These are phyloP conservation scores for Drosophila mayaguana DNA, from an alignment of 2,888 invertebrate species.

Conservation along the genomic window DNA sequence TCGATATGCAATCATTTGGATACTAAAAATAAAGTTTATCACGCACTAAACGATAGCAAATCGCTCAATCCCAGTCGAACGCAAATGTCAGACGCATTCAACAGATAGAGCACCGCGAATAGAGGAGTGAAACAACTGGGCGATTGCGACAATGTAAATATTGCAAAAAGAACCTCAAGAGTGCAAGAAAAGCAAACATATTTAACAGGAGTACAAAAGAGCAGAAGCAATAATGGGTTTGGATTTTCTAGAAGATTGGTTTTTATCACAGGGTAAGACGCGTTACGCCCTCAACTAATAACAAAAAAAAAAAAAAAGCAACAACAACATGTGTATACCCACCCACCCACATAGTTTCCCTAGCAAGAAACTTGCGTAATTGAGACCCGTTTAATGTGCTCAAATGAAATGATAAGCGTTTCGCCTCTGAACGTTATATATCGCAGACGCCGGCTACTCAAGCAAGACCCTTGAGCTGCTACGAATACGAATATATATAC, in stretches of 20 bases:
- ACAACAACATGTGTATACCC: background rate
- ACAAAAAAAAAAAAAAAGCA: background rate
- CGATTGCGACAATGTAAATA: constrained; percentile 59
- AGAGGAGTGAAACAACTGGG: constrained; percentile 21
- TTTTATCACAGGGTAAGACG: constrained; percentile 84
- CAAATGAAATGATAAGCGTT: constrained; percentile 26
- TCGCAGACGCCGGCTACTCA: constrained; percentile 31
- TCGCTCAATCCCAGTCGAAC: constrained; percentile 44
- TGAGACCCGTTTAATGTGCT: constrained; percentile 53
- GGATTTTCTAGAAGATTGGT: constrained; percentile 85
- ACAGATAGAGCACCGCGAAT: constrained; percentile 25
- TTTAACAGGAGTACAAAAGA: constrained; percentile 45
- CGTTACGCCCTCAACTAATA: constrained; percentile 10
- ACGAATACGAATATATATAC: background rate
- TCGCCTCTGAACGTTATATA: constrained; percentile 4
- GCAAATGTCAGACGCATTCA: constrained; percentile 62
- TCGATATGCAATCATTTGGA: constrained; percentile 61
- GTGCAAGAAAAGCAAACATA: constrained; percentile 47
- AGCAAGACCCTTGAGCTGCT: constrained; percentile 2
- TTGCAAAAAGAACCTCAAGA: constrained; percentile 44
- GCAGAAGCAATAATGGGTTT: constrained; percentile 72
- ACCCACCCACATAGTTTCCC: constrained; percentile 12
- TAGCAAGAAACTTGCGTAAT: constrained; percentile 67
- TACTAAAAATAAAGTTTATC: constrained; percentile 55
- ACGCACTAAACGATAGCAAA: constrained; percentile 66